Evolutionary conservation across 2,113 vertebrate genomes (phyloP).

Genomic region (Xenopus borealis): DNA sequence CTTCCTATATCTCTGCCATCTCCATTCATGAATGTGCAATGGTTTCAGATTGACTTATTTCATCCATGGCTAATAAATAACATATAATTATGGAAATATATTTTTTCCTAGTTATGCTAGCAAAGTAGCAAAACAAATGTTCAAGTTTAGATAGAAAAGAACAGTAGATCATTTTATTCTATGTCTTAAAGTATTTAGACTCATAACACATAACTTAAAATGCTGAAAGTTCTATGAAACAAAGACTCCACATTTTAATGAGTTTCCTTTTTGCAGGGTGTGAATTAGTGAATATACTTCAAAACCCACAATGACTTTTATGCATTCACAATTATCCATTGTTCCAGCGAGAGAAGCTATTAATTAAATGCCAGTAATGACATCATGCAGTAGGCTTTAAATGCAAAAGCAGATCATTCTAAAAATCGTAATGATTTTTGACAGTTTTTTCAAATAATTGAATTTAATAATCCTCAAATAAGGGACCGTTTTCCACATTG

Average conservation of each 20-base stretch:
- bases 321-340: slow-evolving; percentile 55
- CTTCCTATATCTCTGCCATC: slow-evolving; percentile 72
- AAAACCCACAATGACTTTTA: slow-evolving; percentile 46
- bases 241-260: slow-evolving; percentile 62
- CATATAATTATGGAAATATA: slow-evolving; percentile 72
- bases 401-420: background rate
- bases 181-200: slow-evolving; percentile 59
- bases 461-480: too few species aligned
- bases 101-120: slow-evolving; percentile 64
- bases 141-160: slow-evolving; percentile 62
- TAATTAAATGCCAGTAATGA: slow-evolving; percentile 48
- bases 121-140: slow-evolving; percentile 60
- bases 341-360: slow-evolving; percentile 50
- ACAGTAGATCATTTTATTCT: slow-evolving; percentile 67
- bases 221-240: slow-evolving; percentile 59
- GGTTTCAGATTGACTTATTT: slow-evolving; percentile 71
- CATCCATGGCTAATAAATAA: slow-evolving; percentile 71
- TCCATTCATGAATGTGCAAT: slow-evolving; percentile 65
- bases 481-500: too few species aligned
- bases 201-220: slow-evolving; percentile 62
- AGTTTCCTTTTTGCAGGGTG: slow-evolving; percentile 61
- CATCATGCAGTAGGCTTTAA: slow-evolving; percentile 1
- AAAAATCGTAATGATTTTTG: background rate
- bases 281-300: slow-evolving; percentile 62
- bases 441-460: background rate